A percentile compares a stretch with the other conserved stretches of the same genome.
phyloP scores from a whole-genome alignment of 2,797 vertebrate genomes.

The Hoplostethus atlanticus region DNA sequence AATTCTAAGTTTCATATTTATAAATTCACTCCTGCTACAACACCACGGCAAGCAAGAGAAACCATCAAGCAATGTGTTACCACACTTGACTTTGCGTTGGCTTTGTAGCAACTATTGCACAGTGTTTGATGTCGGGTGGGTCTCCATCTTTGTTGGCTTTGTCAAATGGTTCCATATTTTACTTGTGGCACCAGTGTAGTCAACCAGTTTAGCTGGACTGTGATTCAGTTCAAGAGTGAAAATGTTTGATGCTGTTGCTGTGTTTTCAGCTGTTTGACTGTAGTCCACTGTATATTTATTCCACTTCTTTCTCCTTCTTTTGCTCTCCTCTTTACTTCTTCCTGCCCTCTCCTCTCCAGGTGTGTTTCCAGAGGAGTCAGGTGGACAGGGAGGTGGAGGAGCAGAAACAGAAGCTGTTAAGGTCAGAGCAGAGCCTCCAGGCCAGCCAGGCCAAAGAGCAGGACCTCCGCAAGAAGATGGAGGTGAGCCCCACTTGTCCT shows the following conservation, averaged over 20 bases:
- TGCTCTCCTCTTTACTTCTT: neutral
- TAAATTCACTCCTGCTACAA: too few species aligned
- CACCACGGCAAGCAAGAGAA: too few species aligned
- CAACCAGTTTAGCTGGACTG: neutral
- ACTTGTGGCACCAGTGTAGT: too few species aligned
- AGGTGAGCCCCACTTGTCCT: constrained; percentile 78
- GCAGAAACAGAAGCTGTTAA: constrained; percentile 85
- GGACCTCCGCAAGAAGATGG: constrained; percentile 84
- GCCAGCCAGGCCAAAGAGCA: constrained; percentile 82
- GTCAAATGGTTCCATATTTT: neutral
- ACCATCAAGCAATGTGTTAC: too few species aligned
- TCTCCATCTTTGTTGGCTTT: too few species aligned
- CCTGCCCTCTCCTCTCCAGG: constrained; percentile 71
- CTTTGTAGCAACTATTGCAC: too few species aligned
- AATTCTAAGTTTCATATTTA: too few species aligned
- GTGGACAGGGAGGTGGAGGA: constrained; percentile 84
- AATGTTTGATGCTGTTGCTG: too few species aligned
- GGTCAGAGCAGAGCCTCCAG: constrained; percentile 85
- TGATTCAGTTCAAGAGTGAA: neutral
- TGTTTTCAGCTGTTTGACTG: neutral
- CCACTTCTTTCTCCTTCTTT: neutral
- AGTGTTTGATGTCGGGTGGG: too few species aligned
- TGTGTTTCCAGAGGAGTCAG: constrained; percentile 78
- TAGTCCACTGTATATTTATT: neutral
- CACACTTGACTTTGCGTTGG: too few species aligned